Evolutionary conservation across 2,888 invertebrate species (phyloP), one percentile per base, ranked within the genome.

Genomic region (Pristionchus fissidentatus): DNA sequence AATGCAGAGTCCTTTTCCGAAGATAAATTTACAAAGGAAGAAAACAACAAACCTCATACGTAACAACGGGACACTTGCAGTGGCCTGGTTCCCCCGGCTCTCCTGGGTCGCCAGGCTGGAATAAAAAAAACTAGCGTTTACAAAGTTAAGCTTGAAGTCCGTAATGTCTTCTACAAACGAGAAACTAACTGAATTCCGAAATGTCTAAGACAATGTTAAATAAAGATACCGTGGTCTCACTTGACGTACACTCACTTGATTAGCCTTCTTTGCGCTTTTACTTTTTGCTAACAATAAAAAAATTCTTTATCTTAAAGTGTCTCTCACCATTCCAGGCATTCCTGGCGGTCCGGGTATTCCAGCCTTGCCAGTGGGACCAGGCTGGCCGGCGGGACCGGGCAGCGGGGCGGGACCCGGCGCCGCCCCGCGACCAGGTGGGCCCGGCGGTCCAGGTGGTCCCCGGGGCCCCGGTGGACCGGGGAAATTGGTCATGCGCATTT

Each of bases 71-170:
- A 46, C 80, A 81, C 46, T 81, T 81, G 62, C 80, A 81, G 0
- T 19, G 29, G 10, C 80, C 80, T 22, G 80, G 62, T 5, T 81
- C 62, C 29, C 80, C 80, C 41, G 80, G 80, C 38, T 81, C 80
- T 81, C 80, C 80, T 7, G 80, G 80, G n/a, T 81, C 80, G 26
- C 80, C 80, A 0, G 80, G 80, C 80, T 81, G 62, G 7, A 79
- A 79, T 26, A 15, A 38, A 15, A 35, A 4, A n/a, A 26, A 26
- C 46, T n/a, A 49, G 19, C 10, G 13, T 49, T 15, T 10, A 49
- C 49, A 49, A 49, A 49, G 10, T 19, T 15, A 15, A 49, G 19
- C 13, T 49, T 10, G 19, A 10, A 10, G 10, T 15, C 49, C 49
- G 49, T 15, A 49, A 49, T 49, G 13, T 15, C 49, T 49, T 15